Evolutionary conservation across 2,797 vertebrate genomes (phyloP).

Genomic region (Acanthis flammea): DNA sequence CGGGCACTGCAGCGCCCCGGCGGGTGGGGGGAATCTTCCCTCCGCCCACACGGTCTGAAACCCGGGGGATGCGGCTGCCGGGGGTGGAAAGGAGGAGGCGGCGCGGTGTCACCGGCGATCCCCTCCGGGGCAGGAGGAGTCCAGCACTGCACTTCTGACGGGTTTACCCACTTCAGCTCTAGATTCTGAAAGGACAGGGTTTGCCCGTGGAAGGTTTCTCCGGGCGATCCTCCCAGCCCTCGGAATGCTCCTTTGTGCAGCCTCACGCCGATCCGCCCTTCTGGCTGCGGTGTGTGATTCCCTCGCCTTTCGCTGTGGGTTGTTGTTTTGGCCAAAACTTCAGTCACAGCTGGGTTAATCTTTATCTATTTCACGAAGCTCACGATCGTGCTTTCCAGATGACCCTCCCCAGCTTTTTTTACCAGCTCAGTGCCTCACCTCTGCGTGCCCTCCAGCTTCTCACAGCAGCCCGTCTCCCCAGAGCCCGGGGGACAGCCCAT

Average conservation of each 20-base stretch:
- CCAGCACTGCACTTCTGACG: not conserved
- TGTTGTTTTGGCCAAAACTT: slow-evolving; percentile 6
- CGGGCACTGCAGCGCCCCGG: not conserved
- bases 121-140: not conserved
- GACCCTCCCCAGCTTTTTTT: not conserved
- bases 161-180: not conserved
- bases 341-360: not conserved
- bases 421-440: not conserved
- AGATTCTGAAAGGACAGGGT: not conserved
- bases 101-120: not conserved
- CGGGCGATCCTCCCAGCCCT: not conserved
- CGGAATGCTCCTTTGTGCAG: not conserved
- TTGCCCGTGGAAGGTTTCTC: not conserved
- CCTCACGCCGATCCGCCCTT: not conserved
- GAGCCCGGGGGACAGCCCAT: not conserved
- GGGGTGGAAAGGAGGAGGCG: not conserved
- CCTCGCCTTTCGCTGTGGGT: not conserved
- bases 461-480: not conserved
- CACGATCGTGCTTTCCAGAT: not conserved
- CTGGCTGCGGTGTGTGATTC: not conserved
- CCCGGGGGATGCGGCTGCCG: not conserved
- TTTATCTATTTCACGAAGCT: not conserved
- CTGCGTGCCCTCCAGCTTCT: not conserved
- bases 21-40: not conserved
- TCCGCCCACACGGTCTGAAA: not conserved